These are phyloP conservation scores for Yasuhikotakia modesta DNA, from an alignment of 2,797 vertebrate genomes.

Conservation along the genomic window DNA sequence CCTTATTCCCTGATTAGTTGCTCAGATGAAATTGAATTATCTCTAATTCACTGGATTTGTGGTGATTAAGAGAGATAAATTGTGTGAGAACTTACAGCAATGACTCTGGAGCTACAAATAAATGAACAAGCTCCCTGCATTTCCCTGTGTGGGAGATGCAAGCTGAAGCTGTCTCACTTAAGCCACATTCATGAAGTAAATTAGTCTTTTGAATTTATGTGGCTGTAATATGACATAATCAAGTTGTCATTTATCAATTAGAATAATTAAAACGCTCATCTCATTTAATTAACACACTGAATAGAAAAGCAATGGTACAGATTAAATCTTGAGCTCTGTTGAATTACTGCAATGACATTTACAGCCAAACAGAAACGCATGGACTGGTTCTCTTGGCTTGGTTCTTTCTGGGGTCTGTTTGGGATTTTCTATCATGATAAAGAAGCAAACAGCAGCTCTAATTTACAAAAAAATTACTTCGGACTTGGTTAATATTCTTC, in stretches of 20 bases:
- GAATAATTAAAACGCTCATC: slow-evolving; percentile 80
- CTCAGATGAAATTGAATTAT: slow-evolving; percentile 86
- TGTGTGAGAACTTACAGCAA: slow-evolving; percentile 78
- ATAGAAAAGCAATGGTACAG: slow-evolving; percentile 67
- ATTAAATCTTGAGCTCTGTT: slow-evolving; percentile 63
- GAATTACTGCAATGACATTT: slow-evolving; percentile 54
- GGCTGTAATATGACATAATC: slow-evolving; percentile 79
- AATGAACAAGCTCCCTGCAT: slow-evolving; percentile 58
- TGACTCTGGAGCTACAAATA: slow-evolving; percentile 74
- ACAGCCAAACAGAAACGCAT: background rate
- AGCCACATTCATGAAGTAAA: slow-evolving; percentile 70
- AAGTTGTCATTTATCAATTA: slow-evolving; percentile 81
- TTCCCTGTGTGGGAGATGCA: slow-evolving; percentile 65
- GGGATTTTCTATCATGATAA: background rate
- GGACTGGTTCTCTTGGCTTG: background rate
- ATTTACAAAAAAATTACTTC: background rate
- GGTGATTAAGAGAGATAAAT: slow-evolving; percentile 87
- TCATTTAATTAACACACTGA: slow-evolving; percentile 77
- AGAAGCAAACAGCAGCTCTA: background rate
- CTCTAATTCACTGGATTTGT: slow-evolving; percentile 86
- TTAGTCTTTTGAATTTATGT: slow-evolving; percentile 70
- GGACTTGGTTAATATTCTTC: background rate
- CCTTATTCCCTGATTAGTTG: slow-evolving; percentile 80
- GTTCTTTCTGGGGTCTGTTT: background rate
- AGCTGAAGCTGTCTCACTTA: slow-evolving; percentile 64